Percentiles rank a stretch among this genome's conserved stretches.
These are phyloP conservation scores for Chymomyza fuscimana DNA, from an alignment of 2,888 invertebrate species.

Conservation along the genomic window DNA sequence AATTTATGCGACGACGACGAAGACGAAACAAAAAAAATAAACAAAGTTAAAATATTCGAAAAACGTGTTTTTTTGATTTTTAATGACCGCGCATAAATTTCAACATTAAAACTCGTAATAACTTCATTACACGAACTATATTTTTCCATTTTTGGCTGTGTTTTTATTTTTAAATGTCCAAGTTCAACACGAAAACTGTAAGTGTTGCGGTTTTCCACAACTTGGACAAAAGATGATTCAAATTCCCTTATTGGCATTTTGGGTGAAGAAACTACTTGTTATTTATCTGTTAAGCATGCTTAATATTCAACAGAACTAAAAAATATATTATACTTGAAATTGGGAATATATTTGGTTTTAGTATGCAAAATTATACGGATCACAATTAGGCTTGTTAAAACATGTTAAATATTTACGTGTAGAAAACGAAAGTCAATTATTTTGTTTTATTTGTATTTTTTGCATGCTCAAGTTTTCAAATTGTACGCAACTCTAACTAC, in stretches of 20 bases:
- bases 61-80: conserved; percentile 72
- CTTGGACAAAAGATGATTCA: background rate
- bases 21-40: conserved; percentile 5
- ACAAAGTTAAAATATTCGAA: conserved; percentile 67
- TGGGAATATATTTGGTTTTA: too few species aligned
- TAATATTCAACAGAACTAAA: too few species aligned
- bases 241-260: background rate
- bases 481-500: too few species aligned
- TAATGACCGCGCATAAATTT: conserved; percentile 75
- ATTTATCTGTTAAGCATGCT: too few species aligned
- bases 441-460: too few species aligned
- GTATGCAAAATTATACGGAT: too few species aligned
- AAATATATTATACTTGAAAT: too few species aligned
- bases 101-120: conserved; percentile 75
- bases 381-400: too few species aligned
- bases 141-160: conserved; percentile 33
- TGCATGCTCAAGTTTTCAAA: too few species aligned
- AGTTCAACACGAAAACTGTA: conserved; percentile 18
- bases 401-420: too few species aligned
- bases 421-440: too few species aligned
- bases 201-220: conserved; percentile 1
- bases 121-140: conserved; percentile 76
- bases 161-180: background rate
- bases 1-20: conserved; percentile 64
- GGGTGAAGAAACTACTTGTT: too few species aligned